Conservation (phyloP, 2,113 vertebrate genomes). For the Petroica traversi region DNA sequence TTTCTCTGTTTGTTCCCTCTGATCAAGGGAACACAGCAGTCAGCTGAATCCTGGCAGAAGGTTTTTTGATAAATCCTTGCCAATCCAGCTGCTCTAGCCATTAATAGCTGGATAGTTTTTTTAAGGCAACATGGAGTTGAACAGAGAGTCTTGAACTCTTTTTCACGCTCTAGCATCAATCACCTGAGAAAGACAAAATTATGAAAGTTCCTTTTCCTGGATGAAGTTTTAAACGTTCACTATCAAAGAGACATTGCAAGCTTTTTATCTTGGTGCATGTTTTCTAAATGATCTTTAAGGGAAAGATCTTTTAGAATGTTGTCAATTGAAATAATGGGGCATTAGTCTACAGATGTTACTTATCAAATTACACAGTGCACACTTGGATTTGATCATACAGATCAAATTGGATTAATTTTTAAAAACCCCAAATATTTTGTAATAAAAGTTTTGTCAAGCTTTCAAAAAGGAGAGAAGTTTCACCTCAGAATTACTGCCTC, state of each 20-base stretch:
- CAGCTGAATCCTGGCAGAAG: background rate
- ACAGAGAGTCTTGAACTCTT: background rate
- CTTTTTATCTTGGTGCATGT: background rate
- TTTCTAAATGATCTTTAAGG: background rate
- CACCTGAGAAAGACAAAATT: background rate
- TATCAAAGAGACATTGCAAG: background rate
- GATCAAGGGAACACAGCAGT: background rate
- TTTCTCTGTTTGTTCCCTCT: background rate
- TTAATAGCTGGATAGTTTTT: background rate
- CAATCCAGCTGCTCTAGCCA: background rate
- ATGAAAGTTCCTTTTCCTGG: background rate
- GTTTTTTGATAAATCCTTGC: background rate
- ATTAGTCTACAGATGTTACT: background rate
- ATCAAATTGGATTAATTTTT: background rate
- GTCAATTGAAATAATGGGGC: background rate
- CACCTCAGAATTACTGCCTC: background rate
- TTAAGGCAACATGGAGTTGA: background rate
- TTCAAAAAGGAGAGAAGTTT: background rate
- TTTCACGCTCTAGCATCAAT: background rate
- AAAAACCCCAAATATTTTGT: background rate
- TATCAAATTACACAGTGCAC: background rate
- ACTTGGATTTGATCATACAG: background rate
- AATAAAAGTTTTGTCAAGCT: background rate
- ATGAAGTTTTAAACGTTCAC: background rate
- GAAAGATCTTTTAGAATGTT: background rate